Evolutionary conservation across 2,113 vertebrate species (phyloP), one percentile per base, ranked within the genome.

Genomic region (Thamnaconus septentrionalis): DNA sequence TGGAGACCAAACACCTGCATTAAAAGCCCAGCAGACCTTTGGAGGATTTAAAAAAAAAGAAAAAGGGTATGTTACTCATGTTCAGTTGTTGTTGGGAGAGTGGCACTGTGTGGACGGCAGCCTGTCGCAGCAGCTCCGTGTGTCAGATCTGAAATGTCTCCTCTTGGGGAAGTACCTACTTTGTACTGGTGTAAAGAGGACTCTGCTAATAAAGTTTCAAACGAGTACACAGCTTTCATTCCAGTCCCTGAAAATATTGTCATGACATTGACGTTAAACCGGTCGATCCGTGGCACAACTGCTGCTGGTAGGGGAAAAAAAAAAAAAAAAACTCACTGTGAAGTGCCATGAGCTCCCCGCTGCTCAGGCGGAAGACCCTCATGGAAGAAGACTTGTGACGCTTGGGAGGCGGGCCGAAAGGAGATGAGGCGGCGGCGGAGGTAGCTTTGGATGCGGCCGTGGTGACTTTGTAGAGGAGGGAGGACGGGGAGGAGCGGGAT

Each of bases 301-400:
- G 5, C 6, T 3, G 11, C 8, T 12, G n/a, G 8, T 1, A 31
- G 18, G 18, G 18, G 18, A 31, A 45, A 7, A 48, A 53, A 67
- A 45, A 7, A 48, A 53, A 67, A 10, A 39, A 31, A 12, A 47
- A 86, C 85, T 90, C 67, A 93, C 92, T 91, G 75, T 90, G 82
- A 58, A 92, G 79, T 48, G 90, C 85, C 83, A 90, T 88, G 57
- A 91, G 72, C 59, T 92, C 91, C 4, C 90, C 90, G n/a, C 85
- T 87, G 55, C 88, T 91, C 72, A 92, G 80, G 60, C 89, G 89
- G 85, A 92, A 92, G 71, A 92, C 90, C 78, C 91, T 87, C 79
- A 94, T 89, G 83, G 88, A 87, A 74, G 91, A 93, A 79, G 92
- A 87, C 85, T 94, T 93, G 59, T 65, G 82, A 59, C 93, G 92